Evolutionary conservation across 2,888 invertebrate species (phyloP).

Genomic region (Leucoma salicis): DNA sequence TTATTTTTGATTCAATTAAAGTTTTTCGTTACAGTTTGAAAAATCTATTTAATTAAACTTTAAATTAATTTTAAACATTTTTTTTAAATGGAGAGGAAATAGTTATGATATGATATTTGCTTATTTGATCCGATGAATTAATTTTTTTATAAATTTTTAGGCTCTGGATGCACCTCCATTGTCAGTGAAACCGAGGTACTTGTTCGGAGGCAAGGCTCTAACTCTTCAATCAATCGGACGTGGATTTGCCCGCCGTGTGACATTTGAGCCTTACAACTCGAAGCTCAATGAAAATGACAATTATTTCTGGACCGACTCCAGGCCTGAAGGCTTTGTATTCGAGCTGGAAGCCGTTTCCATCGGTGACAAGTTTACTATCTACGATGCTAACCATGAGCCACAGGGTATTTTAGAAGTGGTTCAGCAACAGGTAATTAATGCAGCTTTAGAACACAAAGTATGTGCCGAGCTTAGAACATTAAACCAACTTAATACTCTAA

Average conservation of each 20-base stretch:
- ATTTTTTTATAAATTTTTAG: constrained; percentile 62
- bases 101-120: constrained; percentile 4
- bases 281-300: constrained; percentile 85
- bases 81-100: constrained; percentile 3
- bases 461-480: no score
- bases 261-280: constrained; percentile 84
- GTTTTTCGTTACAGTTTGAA: constrained; percentile 22
- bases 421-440: constrained; percentile 81
- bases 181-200: constrained; percentile 76
- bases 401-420: constrained; percentile 86
- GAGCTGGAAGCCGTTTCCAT: constrained; percentile 85
- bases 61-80: background rate
- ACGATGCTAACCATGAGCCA: constrained; percentile 85
- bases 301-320: constrained; percentile 91
- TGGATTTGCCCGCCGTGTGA: constrained; percentile 88
- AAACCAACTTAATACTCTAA: no score
- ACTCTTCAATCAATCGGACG: constrained; percentile 86
- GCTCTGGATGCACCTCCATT: constrained; percentile 67
- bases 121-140: constrained; percentile 20
- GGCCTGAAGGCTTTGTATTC: constrained; percentile 88
- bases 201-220: constrained; percentile 86
- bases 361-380: constrained; percentile 88
- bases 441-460: background rate
- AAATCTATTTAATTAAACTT: background rate
- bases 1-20: constrained; percentile 7